These are phyloP conservation scores for Latrodectus hesperus DNA, from an alignment of 2,888 invertebrate genomes.

Conservation along the genomic window DNA sequence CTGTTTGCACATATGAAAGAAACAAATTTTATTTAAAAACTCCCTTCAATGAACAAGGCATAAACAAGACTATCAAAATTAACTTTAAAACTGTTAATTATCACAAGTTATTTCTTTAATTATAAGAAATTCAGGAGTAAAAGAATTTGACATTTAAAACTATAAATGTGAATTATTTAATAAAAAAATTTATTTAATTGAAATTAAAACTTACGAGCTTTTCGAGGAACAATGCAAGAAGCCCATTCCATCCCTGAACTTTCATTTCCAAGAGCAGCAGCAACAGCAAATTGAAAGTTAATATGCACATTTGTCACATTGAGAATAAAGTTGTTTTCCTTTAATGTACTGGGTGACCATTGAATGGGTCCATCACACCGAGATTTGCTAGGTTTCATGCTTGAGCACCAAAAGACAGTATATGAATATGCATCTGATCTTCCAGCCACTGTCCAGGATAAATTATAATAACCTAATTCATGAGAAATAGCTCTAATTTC, in stretches of 20 bases:
- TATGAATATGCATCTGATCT: slow-evolving; percentile 14
- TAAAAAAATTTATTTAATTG: background rate
- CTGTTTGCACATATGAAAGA: no score
- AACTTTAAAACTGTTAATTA: no score
- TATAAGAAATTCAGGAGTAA: no score
- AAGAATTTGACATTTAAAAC: no score
- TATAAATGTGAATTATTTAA: no score
- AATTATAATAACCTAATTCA: slow-evolving; percentile 58
- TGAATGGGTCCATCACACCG: slow-evolving; percentile 61
- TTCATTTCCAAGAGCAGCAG: slow-evolving; percentile 16
- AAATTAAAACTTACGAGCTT: slow-evolving; percentile 48
- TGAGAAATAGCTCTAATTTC: slow-evolving; percentile 62
- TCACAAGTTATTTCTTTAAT: no score
- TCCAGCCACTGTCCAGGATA: slow-evolving; percentile 38
- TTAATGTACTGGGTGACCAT: slow-evolving; percentile 34
- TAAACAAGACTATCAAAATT: no score
- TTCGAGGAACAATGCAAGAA: slow-evolving; percentile 63
- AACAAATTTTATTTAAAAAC: no score
- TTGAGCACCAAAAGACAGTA: slow-evolving; percentile 66
- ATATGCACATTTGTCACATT: slow-evolving; percentile 34
- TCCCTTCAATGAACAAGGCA: no score
- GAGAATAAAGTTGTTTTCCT: slow-evolving; percentile 22
- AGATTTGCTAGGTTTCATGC: slow-evolving; percentile 40
- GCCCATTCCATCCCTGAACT: slow-evolving; percentile 69
- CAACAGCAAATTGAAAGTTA: slow-evolving; percentile 68